Evolutionary conservation across 2,113 vertebrate species (phyloP), one percentile per base, ranked within the genome.

Genomic region (Neolamprologus sp.): DNA sequence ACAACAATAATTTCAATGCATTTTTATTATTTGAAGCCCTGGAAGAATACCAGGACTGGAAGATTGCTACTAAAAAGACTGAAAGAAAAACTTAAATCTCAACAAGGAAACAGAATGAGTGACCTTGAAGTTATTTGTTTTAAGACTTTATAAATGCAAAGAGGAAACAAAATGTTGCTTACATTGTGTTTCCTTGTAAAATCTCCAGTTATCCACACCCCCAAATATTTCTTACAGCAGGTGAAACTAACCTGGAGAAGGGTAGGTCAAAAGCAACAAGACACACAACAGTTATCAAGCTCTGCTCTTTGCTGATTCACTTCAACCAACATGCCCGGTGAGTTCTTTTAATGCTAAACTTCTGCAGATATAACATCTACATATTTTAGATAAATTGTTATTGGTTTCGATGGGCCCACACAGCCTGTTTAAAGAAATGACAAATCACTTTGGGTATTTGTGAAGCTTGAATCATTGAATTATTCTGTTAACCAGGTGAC

Each of bases 1-100:
- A 58, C 14, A 10, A 60, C 5, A 0, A 33, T 60, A 17, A 6
- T 33, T 60, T 60, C 14, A 60, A 0, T 0, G 17, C 5, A 35
- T 31, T 63, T 33, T 40, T 21, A 0, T 40, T 23, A 23, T 71
- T 71, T 23, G n/a, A 42, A 71, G 1, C 3, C 35, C 65, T 42
- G 3, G 35, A 23, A 42, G 2, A n/a, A 40, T 0, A 42, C n/a
- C 35, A 42, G 11, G 2, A 23, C 35, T 40, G 63, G 7, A 40
- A 68, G 63, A 68, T 6, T 68, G 3, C 4, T 1, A 42, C 35
- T 2, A 42, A 37, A 42, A 71, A 23, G 35, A 71, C 11, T 42
- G 35, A 71, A 71, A 71, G 35, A 42, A 21, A 71, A 71, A 42
- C 3, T 14, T 14, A 23, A 4, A 71, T 21, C 35, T 0, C 19